Evolutionary conservation across 2,113 vertebrate genomes (phyloP), one percentile per base, ranked within the genome.

Genomic region (Fukomys damarensis): DNA sequence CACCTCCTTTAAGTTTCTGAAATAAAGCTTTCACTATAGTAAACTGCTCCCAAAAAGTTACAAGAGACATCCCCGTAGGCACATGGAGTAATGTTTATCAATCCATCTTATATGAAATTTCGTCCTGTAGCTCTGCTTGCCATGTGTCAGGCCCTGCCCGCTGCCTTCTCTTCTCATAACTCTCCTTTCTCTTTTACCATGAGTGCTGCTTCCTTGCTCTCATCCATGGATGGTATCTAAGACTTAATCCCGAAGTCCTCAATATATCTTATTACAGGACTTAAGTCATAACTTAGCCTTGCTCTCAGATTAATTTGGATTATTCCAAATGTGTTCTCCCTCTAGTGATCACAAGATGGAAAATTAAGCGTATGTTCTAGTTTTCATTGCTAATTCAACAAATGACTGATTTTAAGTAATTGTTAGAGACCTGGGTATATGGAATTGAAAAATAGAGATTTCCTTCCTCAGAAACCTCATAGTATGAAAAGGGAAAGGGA

Each of bases 401-500:
- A 70, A 68, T 61, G 30, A 66, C 11, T 59, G 1, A 41, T 80
- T 77, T 77, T 20, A 76, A 22, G n/a, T 68, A 70, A 17, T 86
- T 61, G 28, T 77, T 79, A 58, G 81, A 49, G 35, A 59, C 17
- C 28, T 52, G 28, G n/a, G 17, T 24, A 52, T 16, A 52, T 7
- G 9, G 79, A 84, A 74, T 16, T 52, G 38, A 72, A 90, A 89
- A 90, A 72, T 1, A 87, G 46, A 89, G 35, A 22, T 46, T 87
- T 70, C 43, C 49, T 19, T 88, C 46, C 52, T 91, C 32, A 86
- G 65, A 96, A 90, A 81, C 46, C 61, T 92, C 79, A 85, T 38
- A 87, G 24, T 35, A 68, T 54, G 19, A 87, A 65, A 85, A 79
- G 38, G 20, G 30, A 32, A 58, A 80, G 38, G 26, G 4, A 74